Conservation (phyloP, 2,888 invertebrate genomes). For the Agriopis leucophaearia region DNA sequence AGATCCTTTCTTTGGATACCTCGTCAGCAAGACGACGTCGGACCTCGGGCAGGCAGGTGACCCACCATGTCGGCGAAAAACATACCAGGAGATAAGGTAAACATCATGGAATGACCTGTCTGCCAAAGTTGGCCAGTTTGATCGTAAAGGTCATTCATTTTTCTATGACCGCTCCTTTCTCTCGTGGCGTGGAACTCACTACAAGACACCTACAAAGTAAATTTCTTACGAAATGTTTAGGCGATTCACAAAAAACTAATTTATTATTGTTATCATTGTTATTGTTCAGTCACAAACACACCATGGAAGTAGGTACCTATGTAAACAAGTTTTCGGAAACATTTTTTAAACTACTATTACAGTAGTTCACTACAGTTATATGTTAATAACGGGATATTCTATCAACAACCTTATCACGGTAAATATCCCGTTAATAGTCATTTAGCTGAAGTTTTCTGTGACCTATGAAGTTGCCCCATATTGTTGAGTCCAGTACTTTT, state of each 20-base stretch:
- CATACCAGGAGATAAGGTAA: constrained; percentile 94
- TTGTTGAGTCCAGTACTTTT: too few relatives aligned
- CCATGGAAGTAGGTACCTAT: background rate
- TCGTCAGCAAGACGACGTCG: constrained; percentile 84
- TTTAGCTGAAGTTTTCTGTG: too few relatives aligned
- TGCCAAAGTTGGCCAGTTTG: constrained; percentile 51
- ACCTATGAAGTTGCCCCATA: too few relatives aligned
- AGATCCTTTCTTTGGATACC: constrained; percentile 84
- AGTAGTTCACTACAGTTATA: too few relatives aligned
- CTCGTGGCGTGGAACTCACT: constrained; percentile 57
- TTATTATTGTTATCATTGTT: constrained; percentile 7
- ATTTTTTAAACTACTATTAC: too few relatives aligned
- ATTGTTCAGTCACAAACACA: constrained; percentile 1
- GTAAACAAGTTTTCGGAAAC: constrained; percentile 2
- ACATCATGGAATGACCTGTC: constrained; percentile 45
- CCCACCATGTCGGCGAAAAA: constrained; percentile 91
- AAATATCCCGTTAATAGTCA: too few relatives aligned
- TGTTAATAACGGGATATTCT: too few relatives aligned
- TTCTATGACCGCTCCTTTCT: constrained; percentile 76
- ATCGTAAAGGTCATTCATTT: constrained; percentile 74
- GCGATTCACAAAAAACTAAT: background rate
- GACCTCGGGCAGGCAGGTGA: constrained; percentile 75
- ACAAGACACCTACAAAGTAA: constrained; percentile 4
- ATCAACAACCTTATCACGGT: too few relatives aligned
- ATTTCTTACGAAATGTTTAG: background rate